Conservation (phyloP, 2,113 vertebrate species). For the Alosa alosa region DNA sequence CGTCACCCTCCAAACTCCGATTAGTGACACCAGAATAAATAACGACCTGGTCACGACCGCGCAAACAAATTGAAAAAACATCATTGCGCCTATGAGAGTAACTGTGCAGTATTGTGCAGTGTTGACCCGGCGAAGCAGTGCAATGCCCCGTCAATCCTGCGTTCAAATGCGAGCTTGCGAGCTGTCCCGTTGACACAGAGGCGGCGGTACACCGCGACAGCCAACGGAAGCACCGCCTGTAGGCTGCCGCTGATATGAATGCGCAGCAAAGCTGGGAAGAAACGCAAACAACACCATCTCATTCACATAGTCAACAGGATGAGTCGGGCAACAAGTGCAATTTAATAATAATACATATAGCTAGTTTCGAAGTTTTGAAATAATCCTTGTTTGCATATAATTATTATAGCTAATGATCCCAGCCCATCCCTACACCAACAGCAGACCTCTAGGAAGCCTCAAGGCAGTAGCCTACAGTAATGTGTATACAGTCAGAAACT, state of each 20-base stretch:
- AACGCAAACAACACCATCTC: not conserved
- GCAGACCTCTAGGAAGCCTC: too few relatives aligned
- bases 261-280: too few relatives aligned
- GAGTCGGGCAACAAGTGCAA: too few relatives aligned
- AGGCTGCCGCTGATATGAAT: not conserved
- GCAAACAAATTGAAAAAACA: constrained; percentile 71
- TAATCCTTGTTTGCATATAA: too few relatives aligned
- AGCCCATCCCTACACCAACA: too few relatives aligned
- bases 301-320: too few relatives aligned
- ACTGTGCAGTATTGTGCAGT: not conserved
- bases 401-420: too few relatives aligned
- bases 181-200: not conserved
- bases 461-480: too few relatives aligned
- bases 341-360: too few relatives aligned
- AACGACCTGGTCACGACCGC: constrained; percentile 80
- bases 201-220: not conserved
- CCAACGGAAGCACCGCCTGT: not conserved
- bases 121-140: not conserved
- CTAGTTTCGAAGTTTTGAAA: too few relatives aligned
- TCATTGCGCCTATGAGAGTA: constrained; percentile 57
- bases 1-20: constrained; percentile 83
- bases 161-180: not conserved
- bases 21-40: constrained; percentile 81
- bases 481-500: too few relatives aligned
- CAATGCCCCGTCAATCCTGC: not conserved